Evolutionary conservation across 2,797 vertebrate species (phyloP).

Genomic region (Delichon dasypus): DNA sequence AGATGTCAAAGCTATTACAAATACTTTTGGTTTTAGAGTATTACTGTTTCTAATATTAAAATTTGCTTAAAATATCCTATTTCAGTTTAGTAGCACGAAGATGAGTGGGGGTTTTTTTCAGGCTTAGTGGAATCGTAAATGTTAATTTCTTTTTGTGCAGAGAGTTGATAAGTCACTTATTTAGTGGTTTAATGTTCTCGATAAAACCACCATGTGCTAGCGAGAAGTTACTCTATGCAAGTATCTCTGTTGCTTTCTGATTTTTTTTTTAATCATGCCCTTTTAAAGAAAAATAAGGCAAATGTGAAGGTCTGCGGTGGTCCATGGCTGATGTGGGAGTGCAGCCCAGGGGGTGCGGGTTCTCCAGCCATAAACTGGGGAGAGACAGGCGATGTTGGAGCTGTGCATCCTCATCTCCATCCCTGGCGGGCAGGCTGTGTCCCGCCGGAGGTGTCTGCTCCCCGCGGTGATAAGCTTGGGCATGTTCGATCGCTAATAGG

Average conservation of each 20-base stretch:
- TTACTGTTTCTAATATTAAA: background rate
- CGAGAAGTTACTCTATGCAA: background rate
- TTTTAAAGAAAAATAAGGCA: background rate
- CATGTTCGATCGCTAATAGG: background rate
- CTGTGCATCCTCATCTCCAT: background rate
- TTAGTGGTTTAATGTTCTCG: background rate
- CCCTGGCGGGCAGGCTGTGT: background rate
- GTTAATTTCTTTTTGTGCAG: background rate
- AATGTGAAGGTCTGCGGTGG: rapidly evolving
- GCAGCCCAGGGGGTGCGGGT: rapidly evolving
- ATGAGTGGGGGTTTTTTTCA: background rate
- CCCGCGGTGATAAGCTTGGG: background rate
- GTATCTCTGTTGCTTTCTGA: rapidly evolving
- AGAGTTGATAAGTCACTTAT: background rate
- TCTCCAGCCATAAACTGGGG: rapidly evolving
- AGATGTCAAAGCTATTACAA: background rate
- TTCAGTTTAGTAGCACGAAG: background rate
- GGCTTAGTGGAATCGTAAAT: background rate
- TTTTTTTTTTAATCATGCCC: rapidly evolving
- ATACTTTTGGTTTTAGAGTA: background rate
- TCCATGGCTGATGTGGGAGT: rapidly evolving
- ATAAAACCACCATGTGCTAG: background rate
- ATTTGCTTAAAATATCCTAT: background rate
- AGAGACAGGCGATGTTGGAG: rapidly evolving
- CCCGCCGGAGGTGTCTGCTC: background rate